These are phyloP conservation scores for Diabrotica balteata DNA, from an alignment of 2,888 invertebrate genomes.

Conservation along the genomic window DNA sequence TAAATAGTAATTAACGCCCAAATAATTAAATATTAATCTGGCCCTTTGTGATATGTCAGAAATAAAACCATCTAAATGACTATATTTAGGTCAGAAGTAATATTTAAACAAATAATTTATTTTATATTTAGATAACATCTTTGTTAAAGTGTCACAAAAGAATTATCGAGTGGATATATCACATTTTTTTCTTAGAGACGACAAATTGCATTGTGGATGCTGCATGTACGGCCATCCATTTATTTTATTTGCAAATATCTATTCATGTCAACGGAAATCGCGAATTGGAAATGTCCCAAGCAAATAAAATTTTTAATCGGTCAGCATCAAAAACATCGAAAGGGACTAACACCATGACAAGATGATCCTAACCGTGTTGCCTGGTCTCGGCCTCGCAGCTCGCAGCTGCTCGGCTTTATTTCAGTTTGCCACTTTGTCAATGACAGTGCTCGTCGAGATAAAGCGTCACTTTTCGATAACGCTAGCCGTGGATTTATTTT, in stretches of 20 bases:
- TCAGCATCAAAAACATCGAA: slow-evolving; percentile 13
- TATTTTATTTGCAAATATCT: neutral
- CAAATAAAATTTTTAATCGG: slow-evolving; percentile 19
- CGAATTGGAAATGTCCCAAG: slow-evolving; percentile 19
- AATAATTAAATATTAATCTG: too few relatives aligned
- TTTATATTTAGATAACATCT: too few relatives aligned
- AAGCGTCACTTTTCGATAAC: slow-evolving; percentile 48
- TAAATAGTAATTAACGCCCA: too few relatives aligned
- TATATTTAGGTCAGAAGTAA: too few relatives aligned
- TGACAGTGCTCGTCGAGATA: slow-evolving; percentile 53
- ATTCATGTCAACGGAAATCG: slow-evolving; percentile 9
- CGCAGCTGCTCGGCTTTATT: slow-evolving; percentile 56
- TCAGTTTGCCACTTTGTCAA: slow-evolving; percentile 57
- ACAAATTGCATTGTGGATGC: too few relatives aligned
- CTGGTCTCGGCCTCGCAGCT: neutral
- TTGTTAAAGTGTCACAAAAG: too few relatives aligned
- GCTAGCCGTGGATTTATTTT: slow-evolving; percentile 50
- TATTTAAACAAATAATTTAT: too few relatives aligned
- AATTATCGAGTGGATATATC: too few relatives aligned
- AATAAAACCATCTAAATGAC: too few relatives aligned
- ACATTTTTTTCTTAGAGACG: too few relatives aligned
- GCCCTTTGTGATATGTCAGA: too few relatives aligned
- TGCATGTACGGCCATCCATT: neutral
- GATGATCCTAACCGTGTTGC: slow-evolving; percentile 15
- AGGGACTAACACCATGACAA: slow-evolving; percentile 22